phyloP scores from a whole-genome alignment of 1,140 invertebrate genomes.

The Anagrus nilaparvatae region DNA sequence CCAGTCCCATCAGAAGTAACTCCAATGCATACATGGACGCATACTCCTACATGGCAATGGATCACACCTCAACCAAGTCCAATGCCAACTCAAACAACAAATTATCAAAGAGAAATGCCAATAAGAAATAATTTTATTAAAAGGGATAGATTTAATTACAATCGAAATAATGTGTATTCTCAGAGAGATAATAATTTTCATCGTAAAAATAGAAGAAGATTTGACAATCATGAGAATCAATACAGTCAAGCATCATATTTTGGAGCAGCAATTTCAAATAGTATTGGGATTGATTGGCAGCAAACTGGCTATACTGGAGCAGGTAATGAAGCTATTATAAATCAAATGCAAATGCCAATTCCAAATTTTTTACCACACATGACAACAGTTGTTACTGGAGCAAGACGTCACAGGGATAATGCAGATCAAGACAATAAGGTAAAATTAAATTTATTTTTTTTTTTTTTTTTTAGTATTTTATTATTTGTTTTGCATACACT shows the following conservation, averaged over 20 bases:
- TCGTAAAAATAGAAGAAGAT: slow-evolving; percentile 32
- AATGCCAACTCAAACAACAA: slow-evolving; percentile 18
- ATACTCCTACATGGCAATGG: slow-evolving; percentile 35
- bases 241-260: slow-evolving; percentile 35
- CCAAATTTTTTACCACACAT: slow-evolving; percentile 22
- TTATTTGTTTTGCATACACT: too few species aligned
- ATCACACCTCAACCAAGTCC: slow-evolving; percentile 31
- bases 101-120: slow-evolving; percentile 30
- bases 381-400: slow-evolving; percentile 12
- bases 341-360: slow-evolving; percentile 27
- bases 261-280: slow-evolving; percentile 25
- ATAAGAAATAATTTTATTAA: slow-evolving; percentile 30
- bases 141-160: slow-evolving; percentile 33
- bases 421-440: slow-evolving; percentile 26
- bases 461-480: background rate
- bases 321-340: slow-evolving; percentile 22
- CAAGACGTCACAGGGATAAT: slow-evolving; percentile 23
- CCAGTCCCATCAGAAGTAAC: slow-evolving; percentile 32
- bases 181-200: slow-evolving; percentile 36
- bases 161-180: slow-evolving; percentile 31
- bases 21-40: slow-evolving; percentile 34
- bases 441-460: background rate
- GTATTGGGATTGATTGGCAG: slow-evolving; percentile 31
- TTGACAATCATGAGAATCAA: slow-evolving; percentile 28
- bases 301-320: slow-evolving; percentile 23